Percentiles rank a stretch among this genome's conserved stretches.
Conservation (phyloP, 2,888 invertebrate genomes). For the Lamellibrachia satsuma region DNA sequence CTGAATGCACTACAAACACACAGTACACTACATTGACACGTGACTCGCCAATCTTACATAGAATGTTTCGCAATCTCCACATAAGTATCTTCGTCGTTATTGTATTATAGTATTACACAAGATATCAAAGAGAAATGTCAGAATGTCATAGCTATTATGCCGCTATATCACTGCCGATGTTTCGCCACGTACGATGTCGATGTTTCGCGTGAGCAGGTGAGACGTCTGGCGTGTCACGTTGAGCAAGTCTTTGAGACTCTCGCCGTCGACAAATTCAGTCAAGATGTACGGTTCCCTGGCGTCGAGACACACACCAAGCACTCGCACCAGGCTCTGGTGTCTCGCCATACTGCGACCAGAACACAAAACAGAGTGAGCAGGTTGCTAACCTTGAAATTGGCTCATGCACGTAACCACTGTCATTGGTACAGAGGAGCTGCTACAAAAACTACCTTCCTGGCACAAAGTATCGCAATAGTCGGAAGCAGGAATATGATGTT, state of each 20-base stretch:
- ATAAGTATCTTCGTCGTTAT: no score
- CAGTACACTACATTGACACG: neutral
- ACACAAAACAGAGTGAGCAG: neutral
- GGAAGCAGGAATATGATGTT: no score
- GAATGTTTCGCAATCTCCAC: no score
- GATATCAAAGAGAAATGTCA: no score
- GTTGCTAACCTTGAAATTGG: neutral
- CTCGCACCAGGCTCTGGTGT: conserved; percentile 57
- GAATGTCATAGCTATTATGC: no score
- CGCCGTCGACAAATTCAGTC: conserved; percentile 57
- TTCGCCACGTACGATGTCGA: conserved; percentile 22
- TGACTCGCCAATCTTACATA: no score
- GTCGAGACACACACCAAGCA: conserved; percentile 59
- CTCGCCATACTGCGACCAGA: conserved; percentile 49
- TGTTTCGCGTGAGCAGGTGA: neutral
- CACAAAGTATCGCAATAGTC: no score
- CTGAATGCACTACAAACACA: conserved; percentile 53
- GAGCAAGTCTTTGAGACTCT: conserved; percentile 57
- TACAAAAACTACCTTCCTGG: no score
- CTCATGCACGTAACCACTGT: no score
- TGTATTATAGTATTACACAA: no score
- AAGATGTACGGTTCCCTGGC: conserved; percentile 57
- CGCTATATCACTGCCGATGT: neutral
- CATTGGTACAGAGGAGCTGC: no score
- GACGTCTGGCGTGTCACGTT: conserved; percentile 28